Conservation (phyloP, 2,888 invertebrate genomes). For the Tetrapedia diversipes region DNA sequence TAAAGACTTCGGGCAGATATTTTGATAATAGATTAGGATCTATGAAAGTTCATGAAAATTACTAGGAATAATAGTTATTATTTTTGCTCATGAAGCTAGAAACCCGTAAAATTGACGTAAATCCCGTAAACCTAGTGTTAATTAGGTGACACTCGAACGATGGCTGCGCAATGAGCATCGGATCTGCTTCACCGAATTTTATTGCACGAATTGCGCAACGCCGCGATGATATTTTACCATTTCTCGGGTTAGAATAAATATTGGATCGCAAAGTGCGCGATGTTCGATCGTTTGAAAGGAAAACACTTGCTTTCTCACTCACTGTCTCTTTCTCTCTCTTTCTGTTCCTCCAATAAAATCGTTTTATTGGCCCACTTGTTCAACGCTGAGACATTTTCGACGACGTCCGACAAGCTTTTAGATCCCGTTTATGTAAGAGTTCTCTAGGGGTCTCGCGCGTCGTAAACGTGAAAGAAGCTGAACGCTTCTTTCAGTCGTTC, state of each 20-base stretch:
- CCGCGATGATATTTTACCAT: constrained; percentile 21
- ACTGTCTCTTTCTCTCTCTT: too few species aligned
- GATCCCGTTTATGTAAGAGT: constrained; percentile 9
- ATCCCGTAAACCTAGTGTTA: too few species aligned
- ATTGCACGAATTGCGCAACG: constrained; percentile 15
- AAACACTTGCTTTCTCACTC: constrained; percentile 16
- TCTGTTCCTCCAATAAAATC: constrained; percentile 4
- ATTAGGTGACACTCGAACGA: constrained; percentile 19
- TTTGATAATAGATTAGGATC: too few species aligned
- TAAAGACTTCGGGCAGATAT: too few species aligned
- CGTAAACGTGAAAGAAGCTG: background rate
- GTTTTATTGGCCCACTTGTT: constrained; percentile 12
- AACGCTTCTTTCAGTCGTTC: too few species aligned
- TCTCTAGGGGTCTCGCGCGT: background rate
- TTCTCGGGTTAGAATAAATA: background rate
- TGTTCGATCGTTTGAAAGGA: background rate
- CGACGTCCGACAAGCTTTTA: constrained; percentile 4
- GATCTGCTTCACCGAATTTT: background rate
- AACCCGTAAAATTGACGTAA: too few species aligned
- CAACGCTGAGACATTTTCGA: background rate
- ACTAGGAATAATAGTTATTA: too few species aligned
- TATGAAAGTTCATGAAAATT: too few species aligned
- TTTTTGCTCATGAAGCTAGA: too few species aligned
- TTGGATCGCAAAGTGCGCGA: background rate
- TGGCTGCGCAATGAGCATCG: constrained; percentile 27